A percentile compares a stretch with the other conserved stretches of the same genome.
Evolutionary conservation across 2,888 invertebrate species (phyloP).

Genomic region (Drosophila lacicola): DNA sequence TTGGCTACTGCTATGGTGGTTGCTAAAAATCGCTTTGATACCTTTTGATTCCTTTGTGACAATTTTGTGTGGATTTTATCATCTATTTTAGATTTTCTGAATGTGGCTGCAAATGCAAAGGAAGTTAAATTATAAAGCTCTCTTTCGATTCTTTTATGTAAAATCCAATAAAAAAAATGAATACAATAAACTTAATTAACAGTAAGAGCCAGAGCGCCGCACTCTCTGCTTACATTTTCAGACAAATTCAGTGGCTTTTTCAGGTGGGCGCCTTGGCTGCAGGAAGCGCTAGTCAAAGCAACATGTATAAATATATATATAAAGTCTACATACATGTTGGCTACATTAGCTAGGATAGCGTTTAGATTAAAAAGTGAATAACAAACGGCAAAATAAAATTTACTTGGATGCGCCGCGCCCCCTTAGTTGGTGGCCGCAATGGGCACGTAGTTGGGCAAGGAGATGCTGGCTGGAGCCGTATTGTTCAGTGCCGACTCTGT

Average conservation of each 20-base stretch:
- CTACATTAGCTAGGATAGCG: slow-evolving; percentile 11
- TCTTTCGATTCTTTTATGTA: slow-evolving; percentile 14
- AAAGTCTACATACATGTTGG: slow-evolving; percentile 5
- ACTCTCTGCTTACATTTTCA: slow-evolving; percentile 17
- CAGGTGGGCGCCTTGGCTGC: not conserved
- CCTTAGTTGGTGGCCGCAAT: slow-evolving; percentile 59
- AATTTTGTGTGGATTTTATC: slow-evolving; percentile 26
- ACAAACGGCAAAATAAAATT: slow-evolving; percentile 35
- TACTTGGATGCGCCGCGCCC: slow-evolving; percentile 41
- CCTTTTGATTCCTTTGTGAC: slow-evolving; percentile 29
- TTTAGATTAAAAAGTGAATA: slow-evolving; percentile 29
- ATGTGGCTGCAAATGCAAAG: slow-evolving; percentile 25
- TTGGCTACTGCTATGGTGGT: too few species aligned
- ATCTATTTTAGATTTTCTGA: slow-evolving; percentile 14
- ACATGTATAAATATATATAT: slow-evolving; percentile 19
- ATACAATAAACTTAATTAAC: slow-evolving; percentile 51
- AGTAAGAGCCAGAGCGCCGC: slow-evolving; percentile 18
- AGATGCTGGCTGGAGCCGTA: slow-evolving; percentile 38
- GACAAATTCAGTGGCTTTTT: slow-evolving; percentile 17
- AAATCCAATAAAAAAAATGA: slow-evolving; percentile 45
- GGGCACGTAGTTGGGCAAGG: slow-evolving; percentile 45
- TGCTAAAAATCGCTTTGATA: too few species aligned
- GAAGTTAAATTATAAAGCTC: not conserved
- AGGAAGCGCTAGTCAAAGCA: slow-evolving; percentile 13
- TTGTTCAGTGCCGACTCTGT: slow-evolving; percentile 31